Evolutionary conservation across 1,140 invertebrate species (phyloP), one percentile per base, ranked within the genome.

Genomic region (Drosophila pruinosa): DNA sequence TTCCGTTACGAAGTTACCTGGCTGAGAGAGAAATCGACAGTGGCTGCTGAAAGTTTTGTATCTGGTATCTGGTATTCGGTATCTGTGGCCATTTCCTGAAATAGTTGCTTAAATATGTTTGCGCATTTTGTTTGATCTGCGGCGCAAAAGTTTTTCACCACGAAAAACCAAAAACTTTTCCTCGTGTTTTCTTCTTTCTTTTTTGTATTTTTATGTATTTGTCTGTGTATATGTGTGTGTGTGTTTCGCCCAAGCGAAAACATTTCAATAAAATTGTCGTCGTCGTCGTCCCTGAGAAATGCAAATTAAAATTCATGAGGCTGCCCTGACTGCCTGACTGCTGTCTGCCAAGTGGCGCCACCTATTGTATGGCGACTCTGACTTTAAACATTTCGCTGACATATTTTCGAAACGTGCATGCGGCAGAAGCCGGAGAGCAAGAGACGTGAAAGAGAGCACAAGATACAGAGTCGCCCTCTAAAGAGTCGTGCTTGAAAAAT

Each of bases 401-500:
- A 63, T 69, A 69, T 69, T 69, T 69, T 41, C 15, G 12, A 26
- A 34, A 4, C 3, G 3, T n/a, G 26, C 41, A 41, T 7, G 52
- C 10, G 10, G n/a, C n/a, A n/a, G n/a, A n/a, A 56, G 48, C 7
- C 7, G 8, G 19, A 38, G 3, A 24, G 26, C 12, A 4, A 1
- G n/a, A 6, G 14, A 1, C n/a, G 47, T 10, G 47, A n/a, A 31
- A 10, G 34, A 14, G 47, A 2, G 24, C 0, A 15, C 19, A 21
- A 17, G 15, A 48, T 8, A 17, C 2, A 19, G 54, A 43, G 15
- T 12, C 17, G 17, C 28, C n/a, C 65, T 62, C 65, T 45, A 61
- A 59, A 52, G 65, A 31, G 47, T 38, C 47, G 19, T 36, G 52
- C 73, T 68, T 83, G 80, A 64, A 76, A 85, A 80, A 85, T 85